phyloP scores from a whole-genome alignment of 2,797 vertebrate species.

The Artibeus lituratus region DNA sequence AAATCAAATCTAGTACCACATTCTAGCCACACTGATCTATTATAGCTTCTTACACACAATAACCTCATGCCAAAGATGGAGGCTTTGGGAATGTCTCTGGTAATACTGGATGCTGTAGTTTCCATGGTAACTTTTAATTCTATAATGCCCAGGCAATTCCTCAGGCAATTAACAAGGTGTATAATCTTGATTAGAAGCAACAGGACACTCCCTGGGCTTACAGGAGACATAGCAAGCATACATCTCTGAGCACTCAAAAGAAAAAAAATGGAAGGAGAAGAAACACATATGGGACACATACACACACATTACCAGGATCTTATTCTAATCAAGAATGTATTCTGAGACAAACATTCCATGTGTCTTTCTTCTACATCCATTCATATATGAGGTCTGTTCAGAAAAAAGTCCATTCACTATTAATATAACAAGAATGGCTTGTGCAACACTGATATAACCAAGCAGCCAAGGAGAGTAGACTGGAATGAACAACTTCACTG shows the following conservation, averaged over 20 bases:
- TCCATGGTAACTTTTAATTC: background rate
- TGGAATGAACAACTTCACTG: no score
- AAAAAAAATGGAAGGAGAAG: background rate
- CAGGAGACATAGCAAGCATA: background rate
- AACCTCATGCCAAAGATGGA: background rate
- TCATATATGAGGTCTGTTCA: background rate
- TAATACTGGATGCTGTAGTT: background rate
- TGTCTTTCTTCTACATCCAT: slow-evolving; percentile 51
- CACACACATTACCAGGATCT: slow-evolving; percentile 15
- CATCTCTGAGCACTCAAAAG: background rate
- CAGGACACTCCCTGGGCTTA: background rate
- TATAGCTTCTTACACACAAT: background rate
- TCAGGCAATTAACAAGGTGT: background rate
- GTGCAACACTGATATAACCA: no score
- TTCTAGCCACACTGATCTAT: background rate
- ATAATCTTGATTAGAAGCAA: background rate
- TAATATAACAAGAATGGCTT: no score
- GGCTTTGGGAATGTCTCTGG: background rate
- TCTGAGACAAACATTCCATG: slow-evolving; percentile 48
- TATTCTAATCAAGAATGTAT: slow-evolving; percentile 43
- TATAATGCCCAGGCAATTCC: accelerated
- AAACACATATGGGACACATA: background rate
- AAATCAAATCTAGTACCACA: background rate
- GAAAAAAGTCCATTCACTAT: no score
- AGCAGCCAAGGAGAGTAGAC: no score